Evolutionary conservation across 2,888 invertebrate species (phyloP), one percentile per base, ranked within the genome.

Genomic region (Ferdinandea cuprea): DNA sequence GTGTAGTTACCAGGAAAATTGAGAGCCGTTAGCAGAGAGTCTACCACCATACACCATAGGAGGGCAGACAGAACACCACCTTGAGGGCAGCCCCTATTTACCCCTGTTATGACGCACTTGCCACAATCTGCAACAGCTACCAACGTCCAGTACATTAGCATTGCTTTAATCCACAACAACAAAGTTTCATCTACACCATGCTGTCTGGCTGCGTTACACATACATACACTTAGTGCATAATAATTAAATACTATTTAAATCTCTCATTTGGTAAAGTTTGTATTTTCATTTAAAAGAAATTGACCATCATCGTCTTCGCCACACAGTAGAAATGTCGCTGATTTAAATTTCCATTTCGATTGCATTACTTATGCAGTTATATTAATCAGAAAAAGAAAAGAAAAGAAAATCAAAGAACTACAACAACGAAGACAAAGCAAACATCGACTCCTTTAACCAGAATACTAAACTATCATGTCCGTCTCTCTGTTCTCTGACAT

Each of bases 201-300:
- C 25, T 5, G 3, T 25, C 2, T 5, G 25, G 25, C n/a, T n/a
- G 11, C n/a, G n/a, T 4, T 5, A 13, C 40, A 1, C 2, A 2
- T 13, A 7, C 4, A 15, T 5, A 40, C 13, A 2, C 19, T 6
- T 32, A 32, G 19, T n/a, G 8, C 9, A 32, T 28, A 2, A 15
- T 11, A 7, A 8, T 30, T 2, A 32, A 21, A 32, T 42, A 30
- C 17, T 63, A 32, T 46, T 48, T 37, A 5, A 35, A 48, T 19
- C 17, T 4, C 17, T 28, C 15, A 17, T 50, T 40, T 17, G 40
- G 50, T 40, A 52, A 52, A 28, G 25, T 37, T 37, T 40, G 7
- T 5, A 11, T 61, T 61, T 61, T 63, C 21, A 65, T 52, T 40
- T 28, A 17, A 50, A 52, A n/a, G 50, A 28, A 52, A 65, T 17